Conservation (phyloP, 2,888 invertebrate species). For the Galeruca laticollis region DNA sequence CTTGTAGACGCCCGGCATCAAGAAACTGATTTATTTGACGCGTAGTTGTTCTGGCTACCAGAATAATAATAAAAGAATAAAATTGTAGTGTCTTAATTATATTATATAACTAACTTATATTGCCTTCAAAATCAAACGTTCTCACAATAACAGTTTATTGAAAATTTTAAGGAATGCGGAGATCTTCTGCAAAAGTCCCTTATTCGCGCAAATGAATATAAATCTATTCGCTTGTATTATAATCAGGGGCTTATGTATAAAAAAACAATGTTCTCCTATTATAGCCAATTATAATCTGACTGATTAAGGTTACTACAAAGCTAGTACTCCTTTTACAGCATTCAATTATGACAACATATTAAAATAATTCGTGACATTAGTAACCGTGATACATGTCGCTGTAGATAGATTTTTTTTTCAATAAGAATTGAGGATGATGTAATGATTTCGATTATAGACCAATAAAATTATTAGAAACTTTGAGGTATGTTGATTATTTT, state of each 20-base stretch:
- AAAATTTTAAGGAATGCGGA: too few species aligned
- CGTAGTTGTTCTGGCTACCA: too few species aligned
- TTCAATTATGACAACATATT: slow-evolving; percentile 28
- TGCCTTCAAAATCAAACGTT: too few species aligned
- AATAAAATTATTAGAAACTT: slow-evolving; percentile 7
- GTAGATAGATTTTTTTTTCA: slow-evolving; percentile 24
- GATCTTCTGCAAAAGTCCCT: too few species aligned
- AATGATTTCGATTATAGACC: slow-evolving; percentile 29
- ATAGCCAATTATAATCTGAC: neutral
- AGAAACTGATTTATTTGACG: too few species aligned
- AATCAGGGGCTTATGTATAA: neutral
- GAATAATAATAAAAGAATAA: too few species aligned
- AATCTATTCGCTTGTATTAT: neutral
- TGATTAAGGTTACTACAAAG: slow-evolving; percentile 18
- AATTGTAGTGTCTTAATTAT: too few species aligned
- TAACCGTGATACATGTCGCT: slow-evolving; percentile 33
- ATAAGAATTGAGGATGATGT: slow-evolving; percentile 31
- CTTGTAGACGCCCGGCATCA: too few species aligned
- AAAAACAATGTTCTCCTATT: neutral
- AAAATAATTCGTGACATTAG: slow-evolving; percentile 36
- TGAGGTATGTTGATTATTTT: neutral
- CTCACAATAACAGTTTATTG: too few species aligned
- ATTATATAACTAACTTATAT: too few species aligned
- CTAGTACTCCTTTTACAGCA: slow-evolving; percentile 16
- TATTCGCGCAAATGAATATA: neutral